Conservation (phyloP, 2,888 invertebrate species). For the Noctua janthina region DNA sequence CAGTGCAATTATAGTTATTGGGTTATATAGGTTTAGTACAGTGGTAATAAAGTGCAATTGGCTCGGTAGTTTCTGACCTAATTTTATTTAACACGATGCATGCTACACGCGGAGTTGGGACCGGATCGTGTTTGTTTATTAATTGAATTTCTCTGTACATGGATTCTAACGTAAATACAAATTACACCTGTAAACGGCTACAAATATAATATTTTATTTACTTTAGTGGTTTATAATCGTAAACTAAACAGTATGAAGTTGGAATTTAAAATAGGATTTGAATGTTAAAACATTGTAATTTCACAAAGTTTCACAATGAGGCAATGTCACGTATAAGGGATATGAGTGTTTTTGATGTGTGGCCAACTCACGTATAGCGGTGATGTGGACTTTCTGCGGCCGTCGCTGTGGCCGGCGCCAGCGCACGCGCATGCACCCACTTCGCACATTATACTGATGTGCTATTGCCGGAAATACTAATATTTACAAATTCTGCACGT, state of each 20-base stretch:
- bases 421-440: constrained; percentile 49
- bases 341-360: constrained; percentile 79
- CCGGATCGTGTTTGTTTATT: constrained; percentile 37
- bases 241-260: constrained; percentile 56
- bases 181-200: constrained; percentile 33
- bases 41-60: constrained; percentile 61
- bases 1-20: constrained; percentile 36
- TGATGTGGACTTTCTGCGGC: constrained; percentile 72
- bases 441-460: constrained; percentile 43
- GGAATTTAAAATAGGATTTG: constrained; percentile 61
- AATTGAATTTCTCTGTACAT: constrained; percentile 44
- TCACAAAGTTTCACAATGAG: constrained; percentile 64
- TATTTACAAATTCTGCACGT: constrained; percentile 40
- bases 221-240: constrained; percentile 37
- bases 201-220: constrained; percentile 33
- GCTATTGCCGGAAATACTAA: constrained; percentile 48
- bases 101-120: constrained; percentile 42
- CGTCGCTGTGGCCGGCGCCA: constrained; percentile 48
- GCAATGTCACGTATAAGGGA: constrained; percentile 71
- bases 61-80: constrained; percentile 62
- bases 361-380: constrained; percentile 83
- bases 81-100: constrained; percentile 60
- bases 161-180: constrained; percentile 33
- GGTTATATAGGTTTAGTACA: constrained; percentile 50
- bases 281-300: constrained; percentile 61